phyloP scores from a whole-genome alignment of 2,888 invertebrate species.

The Andrena trimmerana region DNA sequence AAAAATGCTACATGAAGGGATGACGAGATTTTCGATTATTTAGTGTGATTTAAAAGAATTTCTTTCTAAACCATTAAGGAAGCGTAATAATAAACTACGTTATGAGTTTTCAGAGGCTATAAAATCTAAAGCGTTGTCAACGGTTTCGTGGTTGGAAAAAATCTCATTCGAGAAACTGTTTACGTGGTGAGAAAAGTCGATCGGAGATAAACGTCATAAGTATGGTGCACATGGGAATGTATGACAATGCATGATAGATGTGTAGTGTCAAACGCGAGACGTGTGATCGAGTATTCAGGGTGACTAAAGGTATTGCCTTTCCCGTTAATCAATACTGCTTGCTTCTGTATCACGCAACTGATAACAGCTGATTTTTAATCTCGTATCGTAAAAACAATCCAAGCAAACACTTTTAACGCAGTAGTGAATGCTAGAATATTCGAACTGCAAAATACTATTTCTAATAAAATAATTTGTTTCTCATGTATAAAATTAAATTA shows the following conservation, averaged over 20 bases:
- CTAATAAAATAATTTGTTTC: too few relatives aligned
- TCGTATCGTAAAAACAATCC: neutral
- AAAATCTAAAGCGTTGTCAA: too few relatives aligned
- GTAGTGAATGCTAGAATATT: too few relatives aligned
- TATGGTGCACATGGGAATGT: neutral
- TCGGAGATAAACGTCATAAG: slow-evolving; percentile 1
- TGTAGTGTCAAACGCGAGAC: slow-evolving; percentile 6
- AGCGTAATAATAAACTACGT: neutral
- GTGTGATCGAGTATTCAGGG: neutral
- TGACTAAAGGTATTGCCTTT: slow-evolving; percentile 6
- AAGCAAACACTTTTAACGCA: neutral
- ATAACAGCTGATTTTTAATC: neutral
- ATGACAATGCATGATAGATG: slow-evolving; percentile 5
- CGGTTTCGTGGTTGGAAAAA: neutral
- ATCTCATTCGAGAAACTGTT: slow-evolving; percentile 1
- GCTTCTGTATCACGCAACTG: neutral
- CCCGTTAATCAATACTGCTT: slow-evolving; percentile 5
- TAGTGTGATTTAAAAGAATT: too few relatives aligned
- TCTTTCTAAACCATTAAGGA: neutral
- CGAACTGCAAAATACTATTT: too few relatives aligned
- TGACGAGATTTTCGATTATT: too few relatives aligned
- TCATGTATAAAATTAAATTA: too few relatives aligned
- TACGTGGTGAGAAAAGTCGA: neutral
- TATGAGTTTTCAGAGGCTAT: too few relatives aligned
- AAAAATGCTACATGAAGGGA: too few relatives aligned